A percentile compares a stretch with the other conserved stretches of the same genome.
phyloP scores from a whole-genome alignment of 2,113 vertebrate genomes.

The Ictalurus punctatus region DNA sequence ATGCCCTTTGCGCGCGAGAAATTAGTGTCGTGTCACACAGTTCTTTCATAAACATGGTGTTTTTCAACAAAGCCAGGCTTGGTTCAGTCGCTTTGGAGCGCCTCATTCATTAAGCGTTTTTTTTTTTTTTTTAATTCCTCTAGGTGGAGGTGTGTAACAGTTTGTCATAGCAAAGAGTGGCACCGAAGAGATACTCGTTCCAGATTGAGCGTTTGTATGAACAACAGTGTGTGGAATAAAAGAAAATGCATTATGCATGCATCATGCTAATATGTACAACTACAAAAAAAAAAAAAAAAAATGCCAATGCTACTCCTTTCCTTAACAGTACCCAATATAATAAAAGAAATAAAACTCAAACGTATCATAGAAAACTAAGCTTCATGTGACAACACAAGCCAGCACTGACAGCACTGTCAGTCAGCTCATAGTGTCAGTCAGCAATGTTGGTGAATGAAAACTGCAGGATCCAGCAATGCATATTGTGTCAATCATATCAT shows the following conservation, averaged over 20 bases:
- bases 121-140: constrained; percentile 64
- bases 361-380: neutral
- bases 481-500: neutral
- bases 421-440: neutral
- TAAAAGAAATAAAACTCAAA: too few relatives aligned
- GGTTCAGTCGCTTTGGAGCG: neutral
- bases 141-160: constrained; percentile 76
- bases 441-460: neutral
- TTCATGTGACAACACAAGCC: neutral
- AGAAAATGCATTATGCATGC: neutral
- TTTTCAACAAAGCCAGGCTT: neutral
- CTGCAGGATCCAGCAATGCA: neutral
- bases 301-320: neutral
- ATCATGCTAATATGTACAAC: neutral
- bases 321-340: neutral
- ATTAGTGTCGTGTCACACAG: neutral
- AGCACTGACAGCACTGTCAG: too few relatives aligned
- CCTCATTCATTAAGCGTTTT: neutral
- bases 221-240: neutral
- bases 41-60: neutral
- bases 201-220: neutral
- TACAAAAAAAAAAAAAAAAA: neutral
- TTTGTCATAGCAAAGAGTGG: neutral
- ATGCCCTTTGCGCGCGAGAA: constrained; percentile 27
- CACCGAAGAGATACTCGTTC: neutral